Evolutionary conservation across 2,888 invertebrate genomes (phyloP).

Genomic region (Scaptodrosophila latifasciaeformis): DNA sequence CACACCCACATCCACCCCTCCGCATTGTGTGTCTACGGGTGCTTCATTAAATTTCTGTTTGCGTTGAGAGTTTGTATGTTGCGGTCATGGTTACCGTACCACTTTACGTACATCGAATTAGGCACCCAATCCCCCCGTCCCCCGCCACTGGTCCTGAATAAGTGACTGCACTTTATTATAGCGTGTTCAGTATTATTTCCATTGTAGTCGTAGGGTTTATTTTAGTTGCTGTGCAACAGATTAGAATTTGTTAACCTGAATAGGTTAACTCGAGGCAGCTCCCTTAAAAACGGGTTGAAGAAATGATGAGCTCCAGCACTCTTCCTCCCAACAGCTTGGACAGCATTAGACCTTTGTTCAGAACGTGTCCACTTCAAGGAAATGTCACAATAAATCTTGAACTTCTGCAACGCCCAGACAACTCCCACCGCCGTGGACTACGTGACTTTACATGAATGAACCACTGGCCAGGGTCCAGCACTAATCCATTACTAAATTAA

Average conservation of each 20-base stretch:
- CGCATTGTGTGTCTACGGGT: slow-evolving; percentile 24
- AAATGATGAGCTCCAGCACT: too few species aligned
- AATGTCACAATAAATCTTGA: slow-evolving; percentile 66
- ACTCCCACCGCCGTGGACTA: slow-evolving; percentile 18
- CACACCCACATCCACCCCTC: neutral
- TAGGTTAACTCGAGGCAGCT: slow-evolving; percentile 24
- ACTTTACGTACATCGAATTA: slow-evolving; percentile 7
- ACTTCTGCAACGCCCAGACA: slow-evolving; percentile 24
- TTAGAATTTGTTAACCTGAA: slow-evolving; percentile 35
- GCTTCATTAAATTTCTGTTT: slow-evolving; percentile 57
- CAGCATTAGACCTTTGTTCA: slow-evolving; percentile 10
- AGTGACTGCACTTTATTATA: slow-evolving; percentile 1
- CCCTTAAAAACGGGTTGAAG: too few species aligned
- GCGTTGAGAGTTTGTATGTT: slow-evolving; percentile 25
- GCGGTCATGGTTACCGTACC: slow-evolving; percentile 13
- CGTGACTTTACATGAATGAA: slow-evolving; percentile 69
- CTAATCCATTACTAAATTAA: slow-evolving; percentile 74
- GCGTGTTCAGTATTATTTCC: neutral
- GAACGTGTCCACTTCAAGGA: slow-evolving; percentile 32
- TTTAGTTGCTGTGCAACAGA: slow-evolving; percentile 18
- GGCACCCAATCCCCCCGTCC: neutral
- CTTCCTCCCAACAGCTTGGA: neutral
- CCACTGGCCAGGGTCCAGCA: slow-evolving; percentile 18
- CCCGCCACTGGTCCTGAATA: neutral
- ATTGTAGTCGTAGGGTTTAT: neutral